Conservation (phyloP, 2,888 invertebrate genomes). For the Parthenolecanium corni region DNA sequence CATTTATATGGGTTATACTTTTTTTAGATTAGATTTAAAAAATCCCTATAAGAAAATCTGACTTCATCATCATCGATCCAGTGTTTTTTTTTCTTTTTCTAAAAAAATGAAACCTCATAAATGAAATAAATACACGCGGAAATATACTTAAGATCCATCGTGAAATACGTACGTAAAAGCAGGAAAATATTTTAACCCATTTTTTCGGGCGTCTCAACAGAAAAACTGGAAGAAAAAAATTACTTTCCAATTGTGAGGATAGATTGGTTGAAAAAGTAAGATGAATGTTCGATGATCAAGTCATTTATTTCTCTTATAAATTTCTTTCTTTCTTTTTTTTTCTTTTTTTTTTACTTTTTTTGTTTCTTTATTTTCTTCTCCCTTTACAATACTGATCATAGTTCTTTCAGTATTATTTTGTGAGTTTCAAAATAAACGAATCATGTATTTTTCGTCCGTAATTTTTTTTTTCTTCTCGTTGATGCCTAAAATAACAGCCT, state of each 20-base stretch:
- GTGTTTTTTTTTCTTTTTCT: conserved; percentile 14
- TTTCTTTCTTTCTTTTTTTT: background rate
- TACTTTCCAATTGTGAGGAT: too few relatives aligned
- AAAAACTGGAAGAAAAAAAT: too few relatives aligned
- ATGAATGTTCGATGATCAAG: too few relatives aligned
- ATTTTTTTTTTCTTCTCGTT: background rate
- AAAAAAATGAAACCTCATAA: too few relatives aligned
- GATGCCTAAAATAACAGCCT: background rate
- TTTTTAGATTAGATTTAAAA: background rate
- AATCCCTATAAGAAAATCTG: background rate
- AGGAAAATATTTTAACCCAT: too few relatives aligned
- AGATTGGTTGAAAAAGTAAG: too few relatives aligned
- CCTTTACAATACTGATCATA: background rate
- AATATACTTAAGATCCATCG: too few relatives aligned
- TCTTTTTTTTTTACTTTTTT: background rate
- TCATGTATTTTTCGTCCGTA: background rate
- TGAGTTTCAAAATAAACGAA: background rate
- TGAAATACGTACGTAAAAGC: too few relatives aligned
- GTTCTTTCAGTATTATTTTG: background rate
- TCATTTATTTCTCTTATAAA: background rate
- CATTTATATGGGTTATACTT: too few relatives aligned
- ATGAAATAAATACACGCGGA: background rate
- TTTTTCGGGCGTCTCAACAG: too few relatives aligned
- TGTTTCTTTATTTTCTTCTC: background rate
- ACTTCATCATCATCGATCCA: conserved; percentile 1